Evolutionary conservation across 2,888 invertebrate species (phyloP).

Genomic region (Hololepta plana): DNA sequence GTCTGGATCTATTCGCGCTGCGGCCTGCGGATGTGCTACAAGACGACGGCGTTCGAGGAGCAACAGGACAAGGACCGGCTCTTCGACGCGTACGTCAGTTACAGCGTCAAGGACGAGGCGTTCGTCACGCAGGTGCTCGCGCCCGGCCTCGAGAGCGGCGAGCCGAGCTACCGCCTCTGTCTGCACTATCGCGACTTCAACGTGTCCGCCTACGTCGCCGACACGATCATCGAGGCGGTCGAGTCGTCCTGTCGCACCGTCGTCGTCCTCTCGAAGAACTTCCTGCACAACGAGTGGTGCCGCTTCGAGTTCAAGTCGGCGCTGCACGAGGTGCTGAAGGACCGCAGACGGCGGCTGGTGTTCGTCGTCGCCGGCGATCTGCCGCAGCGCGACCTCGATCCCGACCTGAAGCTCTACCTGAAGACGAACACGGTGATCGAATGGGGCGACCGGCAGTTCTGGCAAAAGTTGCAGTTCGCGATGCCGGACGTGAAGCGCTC

Average conservation of each 20-base stretch:
- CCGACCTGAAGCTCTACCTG: slow-evolving; percentile 76
- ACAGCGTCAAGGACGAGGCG: slow-evolving; percentile 82
- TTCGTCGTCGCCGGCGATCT: slow-evolving; percentile 81
- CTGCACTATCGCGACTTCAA: slow-evolving; percentile 85
- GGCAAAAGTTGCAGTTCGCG: slow-evolving; percentile 87
- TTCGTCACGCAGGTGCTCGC: slow-evolving; percentile 81
- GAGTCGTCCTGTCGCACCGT: slow-evolving; percentile 81
- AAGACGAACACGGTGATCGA: slow-evolving; percentile 83
- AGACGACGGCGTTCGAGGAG: slow-evolving; percentile 61
- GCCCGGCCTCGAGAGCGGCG: slow-evolving; percentile 66
- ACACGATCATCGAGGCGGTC: slow-evolving; percentile 83
- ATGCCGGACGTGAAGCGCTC: slow-evolving; percentile 61
- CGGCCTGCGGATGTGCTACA: slow-evolving; percentile 72
- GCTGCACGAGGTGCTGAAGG: slow-evolving; percentile 75
- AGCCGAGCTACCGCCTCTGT: slow-evolving; percentile 72
- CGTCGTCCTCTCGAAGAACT: slow-evolving; percentile 79
- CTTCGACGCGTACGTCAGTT: slow-evolving; percentile 91
- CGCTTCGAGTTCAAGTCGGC: slow-evolving; percentile 90
- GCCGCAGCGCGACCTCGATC: slow-evolving; percentile 74
- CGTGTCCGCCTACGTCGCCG: slow-evolving; percentile 73
- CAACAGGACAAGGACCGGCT: slow-evolving; percentile 69
- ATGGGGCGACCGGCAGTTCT: slow-evolving; percentile 89
- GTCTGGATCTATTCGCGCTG: slow-evolving; percentile 79
- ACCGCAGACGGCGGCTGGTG: slow-evolving; percentile 70
- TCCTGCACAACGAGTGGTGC: slow-evolving; percentile 90